Conservation (phyloP, 2,797 vertebrate species). For the Heterohyrax brucei region DNA sequence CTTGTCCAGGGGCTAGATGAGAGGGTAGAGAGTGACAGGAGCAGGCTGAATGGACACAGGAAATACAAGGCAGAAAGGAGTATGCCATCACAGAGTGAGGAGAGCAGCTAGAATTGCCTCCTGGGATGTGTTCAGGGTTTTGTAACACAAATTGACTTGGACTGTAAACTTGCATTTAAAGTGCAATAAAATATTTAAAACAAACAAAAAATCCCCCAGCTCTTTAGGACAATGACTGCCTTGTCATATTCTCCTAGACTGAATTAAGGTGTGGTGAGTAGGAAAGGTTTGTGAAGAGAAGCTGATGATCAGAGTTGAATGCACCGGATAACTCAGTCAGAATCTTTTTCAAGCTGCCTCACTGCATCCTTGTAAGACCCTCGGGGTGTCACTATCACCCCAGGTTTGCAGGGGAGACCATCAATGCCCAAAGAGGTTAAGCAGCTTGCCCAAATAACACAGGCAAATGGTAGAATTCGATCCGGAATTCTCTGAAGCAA, state of each 20-base stretch:
- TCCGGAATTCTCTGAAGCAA: neutral
- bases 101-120: no score
- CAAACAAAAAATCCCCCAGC: neutral
- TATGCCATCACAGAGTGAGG: no score
- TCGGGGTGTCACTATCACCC: neutral
- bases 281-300: neutral
- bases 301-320: neutral
- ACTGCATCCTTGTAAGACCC: no score
- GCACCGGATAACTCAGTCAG: rapidly evolving
- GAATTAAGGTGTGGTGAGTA: neutral
- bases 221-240: no score
- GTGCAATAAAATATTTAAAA: no score
- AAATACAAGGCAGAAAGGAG: no score
- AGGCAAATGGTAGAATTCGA: neutral
- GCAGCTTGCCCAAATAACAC: neutral
- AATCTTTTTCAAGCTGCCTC: neutral
- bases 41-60: no score
- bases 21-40: no score
- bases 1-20: no score
- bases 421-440: neutral
- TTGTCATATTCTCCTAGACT: neutral
- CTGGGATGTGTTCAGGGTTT: no score
- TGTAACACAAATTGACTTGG: no score
- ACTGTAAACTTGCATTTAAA: no score
- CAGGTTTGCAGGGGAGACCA: neutral